Conservation (phyloP, 2,113 vertebrate genomes). For the Synodontis membranacea region DNA sequence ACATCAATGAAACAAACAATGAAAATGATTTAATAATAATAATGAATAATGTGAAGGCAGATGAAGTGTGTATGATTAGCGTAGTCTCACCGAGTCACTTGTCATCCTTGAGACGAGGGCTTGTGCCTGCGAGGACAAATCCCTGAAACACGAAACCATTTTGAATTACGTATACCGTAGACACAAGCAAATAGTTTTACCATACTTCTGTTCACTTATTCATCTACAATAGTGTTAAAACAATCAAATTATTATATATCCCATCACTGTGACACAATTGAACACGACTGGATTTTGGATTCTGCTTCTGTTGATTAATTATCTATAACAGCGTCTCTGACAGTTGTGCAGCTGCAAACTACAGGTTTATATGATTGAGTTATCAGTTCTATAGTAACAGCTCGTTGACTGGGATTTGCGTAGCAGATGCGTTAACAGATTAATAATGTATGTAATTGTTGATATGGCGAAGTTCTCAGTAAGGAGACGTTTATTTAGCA, state of each 20-base stretch:
- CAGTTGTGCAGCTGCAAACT: too few species aligned
- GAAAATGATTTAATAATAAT: not conserved
- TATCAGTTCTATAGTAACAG: too few species aligned
- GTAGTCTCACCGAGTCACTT: slow-evolving; percentile 74
- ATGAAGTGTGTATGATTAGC: not conserved
- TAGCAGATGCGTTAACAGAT: not conserved
- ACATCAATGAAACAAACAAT: too few species aligned
- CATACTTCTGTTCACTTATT: not conserved
- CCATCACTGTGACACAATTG: not conserved
- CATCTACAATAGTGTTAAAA: not conserved
- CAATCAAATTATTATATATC: not conserved
- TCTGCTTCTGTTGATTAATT: not conserved
- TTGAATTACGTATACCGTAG: not conserved
- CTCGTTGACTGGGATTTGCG: too few species aligned
- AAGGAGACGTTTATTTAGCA: too few species aligned
- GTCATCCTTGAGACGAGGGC: slow-evolving; percentile 81
- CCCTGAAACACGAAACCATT: slow-evolving; percentile 64
- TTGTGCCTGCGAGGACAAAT: slow-evolving; percentile 77
- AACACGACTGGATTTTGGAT: not conserved
- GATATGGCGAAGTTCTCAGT: too few species aligned
- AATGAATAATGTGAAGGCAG: not conserved
- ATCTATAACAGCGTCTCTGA: too few species aligned
- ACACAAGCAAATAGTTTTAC: not conserved
- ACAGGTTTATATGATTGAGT: too few species aligned
- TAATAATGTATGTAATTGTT: not conserved